Evolutionary conservation across 2,113 vertebrate genomes (phyloP), one percentile per base, ranked within the genome.

Genomic region (Tursiops truncatus): DNA sequence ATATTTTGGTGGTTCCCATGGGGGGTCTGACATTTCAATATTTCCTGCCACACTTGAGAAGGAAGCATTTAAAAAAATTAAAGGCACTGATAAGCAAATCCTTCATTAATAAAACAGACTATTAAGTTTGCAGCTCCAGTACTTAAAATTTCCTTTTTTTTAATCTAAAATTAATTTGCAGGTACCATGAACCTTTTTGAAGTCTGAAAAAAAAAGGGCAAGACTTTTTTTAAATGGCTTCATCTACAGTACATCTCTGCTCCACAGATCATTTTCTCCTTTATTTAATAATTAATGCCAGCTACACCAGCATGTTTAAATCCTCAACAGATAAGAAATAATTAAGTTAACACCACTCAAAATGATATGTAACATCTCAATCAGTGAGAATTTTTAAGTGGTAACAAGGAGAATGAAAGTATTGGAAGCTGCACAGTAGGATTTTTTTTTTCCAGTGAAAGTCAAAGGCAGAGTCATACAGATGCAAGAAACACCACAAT

Each of bases 271-370:
- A 97, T 98, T 98, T 98, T 98, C 21, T 96, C 83, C 96, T 98
- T 98, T 98, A 98, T 98, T 98, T 98, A 98, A 98, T 98, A 98
- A 99, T 98, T 98, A 97, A 98, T 98, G 56, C 62, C 91, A 97
- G 94, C 98, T 97, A 96, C 80, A 97, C 86, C 96, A 98, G 84
- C 95, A 98, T 11, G 50, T 95, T 98, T 98, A 98, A 99, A 98
- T 98, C 94, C 95, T 98, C 95, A 95, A 97, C 89, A 98, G 97
- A 98, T 98, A 98, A 98, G 98, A 98, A 98, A 98, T 98, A 98
- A 99, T 98, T 98, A 98, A 96, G 93, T 98, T 98, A 98, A 98
- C 96, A 98, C 50, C 86, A 98, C 91, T 97, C 97, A 97, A 98
- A 98, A 98, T 96, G 5, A 97, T 97, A 96, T 80, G 85, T 95